Evolutionary conservation across 1,140 invertebrate species (phyloP), one percentile per base, ranked within the genome.

Genomic region (Hylyphantes graminicola): DNA sequence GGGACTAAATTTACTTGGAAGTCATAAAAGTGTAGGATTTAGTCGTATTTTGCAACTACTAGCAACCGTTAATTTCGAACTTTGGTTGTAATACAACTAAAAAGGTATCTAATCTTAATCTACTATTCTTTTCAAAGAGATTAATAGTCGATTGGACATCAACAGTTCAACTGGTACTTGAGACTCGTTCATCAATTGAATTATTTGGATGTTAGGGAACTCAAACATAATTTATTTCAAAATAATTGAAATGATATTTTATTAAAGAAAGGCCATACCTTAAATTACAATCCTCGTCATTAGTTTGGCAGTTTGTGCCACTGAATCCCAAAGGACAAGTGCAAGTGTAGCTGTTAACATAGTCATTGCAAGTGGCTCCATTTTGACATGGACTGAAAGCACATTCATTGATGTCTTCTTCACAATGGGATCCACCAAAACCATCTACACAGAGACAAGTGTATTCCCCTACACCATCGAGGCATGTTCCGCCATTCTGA

Each of bases 391-490:
- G 96, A 72, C 93, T 91, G 0, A 95, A 95, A 63, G 93, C 90
- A 89, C 96, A 97, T 89, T 98, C 96, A 89, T 97, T 95, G 12
- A 96, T 93, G 87, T 97, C 96, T 8, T 93, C 91, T 89, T 97
- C 94, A 90, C 96, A 98, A 88, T 97, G 94, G 86, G 95, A 94
- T 7, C 96, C 96, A 81, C 93, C 93, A 90, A 97, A 98, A 0
- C 96, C 96, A 83, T 95, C 95, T 0, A 96, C 94, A 90, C 96
- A 97, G 4, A 96, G 91, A 87, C 96, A 98, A 12, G 93, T 94
- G 88, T 97, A 98, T 87, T 96, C 95, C 1, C 95, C 95, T 77
- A 97, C 94, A 17, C 93, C 95, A 89, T 99, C 97, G 82, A 97
- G 89, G 87, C 97, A 99, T 0, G 96, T 97, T 0, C 96, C 97